Conservation (phyloP, 2,797 vertebrate genomes). For the Lateolabrax maculatus region DNA sequence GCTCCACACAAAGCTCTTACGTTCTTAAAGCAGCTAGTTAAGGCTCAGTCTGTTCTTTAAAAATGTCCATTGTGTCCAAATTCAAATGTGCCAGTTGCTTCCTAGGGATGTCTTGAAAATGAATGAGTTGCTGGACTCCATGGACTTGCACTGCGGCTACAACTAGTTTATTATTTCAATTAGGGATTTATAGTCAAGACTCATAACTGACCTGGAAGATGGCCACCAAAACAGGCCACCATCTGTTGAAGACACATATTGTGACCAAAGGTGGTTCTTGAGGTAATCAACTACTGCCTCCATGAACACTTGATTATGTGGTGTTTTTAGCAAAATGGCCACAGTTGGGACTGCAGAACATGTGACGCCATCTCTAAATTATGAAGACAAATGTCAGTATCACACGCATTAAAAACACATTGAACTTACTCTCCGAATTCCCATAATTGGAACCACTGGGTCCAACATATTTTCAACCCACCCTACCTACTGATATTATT, state of each 20-base stretch:
- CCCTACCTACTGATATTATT: slow-evolving; percentile 10
- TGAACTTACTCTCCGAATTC: neutral
- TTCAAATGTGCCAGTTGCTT: neutral
- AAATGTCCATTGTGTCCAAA: neutral
- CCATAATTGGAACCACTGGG: slow-evolving; percentile 16
- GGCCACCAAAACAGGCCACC: neutral
- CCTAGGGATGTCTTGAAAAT: neutral
- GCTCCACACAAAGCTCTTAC: neutral
- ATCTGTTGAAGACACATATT: slow-evolving; percentile 9
- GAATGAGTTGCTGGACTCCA: slow-evolving; percentile 13
- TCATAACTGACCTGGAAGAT: slow-evolving; percentile 2
- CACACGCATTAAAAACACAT: neutral
- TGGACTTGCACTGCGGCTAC: neutral
- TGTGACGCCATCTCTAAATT: neutral
- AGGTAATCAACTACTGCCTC: neutral
- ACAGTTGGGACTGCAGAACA: neutral
- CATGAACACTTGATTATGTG: neutral
- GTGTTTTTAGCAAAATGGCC: neutral
- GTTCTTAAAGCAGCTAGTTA: neutral
- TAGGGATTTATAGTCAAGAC: neutral
- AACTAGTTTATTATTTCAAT: slow-evolving; percentile 2
- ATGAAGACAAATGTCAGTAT: neutral
- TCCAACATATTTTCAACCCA: slow-evolving; percentile 17
- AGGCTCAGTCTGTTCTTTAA: neutral
- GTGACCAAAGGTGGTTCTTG: neutral